A percentile compares a stretch with the other conserved stretches of the same genome.
Evolutionary conservation across 2,797 vertebrate species (phyloP).

Genomic region (Chanos chanos): DNA sequence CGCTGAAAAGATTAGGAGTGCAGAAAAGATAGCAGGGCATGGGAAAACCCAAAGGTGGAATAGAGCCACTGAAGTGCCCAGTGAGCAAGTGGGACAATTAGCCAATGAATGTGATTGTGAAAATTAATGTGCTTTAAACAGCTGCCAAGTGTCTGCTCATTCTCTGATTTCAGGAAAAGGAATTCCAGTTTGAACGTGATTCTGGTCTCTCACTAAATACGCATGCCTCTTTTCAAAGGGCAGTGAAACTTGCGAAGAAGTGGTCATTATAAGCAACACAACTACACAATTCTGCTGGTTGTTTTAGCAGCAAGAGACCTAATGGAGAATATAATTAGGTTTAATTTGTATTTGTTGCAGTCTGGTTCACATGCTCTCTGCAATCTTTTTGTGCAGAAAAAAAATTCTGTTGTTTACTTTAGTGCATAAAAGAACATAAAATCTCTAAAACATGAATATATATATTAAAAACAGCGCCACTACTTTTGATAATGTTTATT

Average conservation of each 20-base stretch:
- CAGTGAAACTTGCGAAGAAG: conserved; percentile 41
- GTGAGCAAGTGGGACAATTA: conserved; percentile 64
- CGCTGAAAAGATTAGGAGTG: conserved; percentile 75
- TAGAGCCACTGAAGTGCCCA: conserved; percentile 57
- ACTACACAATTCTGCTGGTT: conserved; percentile 52
- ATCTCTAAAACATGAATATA: too few relatives aligned
- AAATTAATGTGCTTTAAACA: conserved; percentile 67
- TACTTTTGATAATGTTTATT: too few relatives aligned
- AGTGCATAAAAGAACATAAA: too few relatives aligned
- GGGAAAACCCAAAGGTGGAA: conserved; percentile 71
- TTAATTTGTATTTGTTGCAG: neutral
- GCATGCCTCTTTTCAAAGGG: conserved; percentile 52
- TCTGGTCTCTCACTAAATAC: conserved; percentile 49
- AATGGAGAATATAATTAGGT: conserved; percentile 21
- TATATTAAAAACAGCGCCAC: too few relatives aligned
- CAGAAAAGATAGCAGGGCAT: conserved; percentile 76
- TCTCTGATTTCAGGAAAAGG: conserved; percentile 54
- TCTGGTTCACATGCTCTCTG: conserved; percentile 16
- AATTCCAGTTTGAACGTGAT: conserved; percentile 57
- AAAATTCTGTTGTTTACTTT: too few relatives aligned
- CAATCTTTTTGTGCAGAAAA: too few relatives aligned
- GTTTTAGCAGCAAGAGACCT: conserved; percentile 44
- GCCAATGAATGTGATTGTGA: conserved; percentile 60
- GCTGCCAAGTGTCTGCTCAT: conserved; percentile 64
- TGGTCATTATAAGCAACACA: conserved; percentile 45